Conservation (phyloP, 2,888 invertebrate species). For the Drosophila histrio region DNA sequence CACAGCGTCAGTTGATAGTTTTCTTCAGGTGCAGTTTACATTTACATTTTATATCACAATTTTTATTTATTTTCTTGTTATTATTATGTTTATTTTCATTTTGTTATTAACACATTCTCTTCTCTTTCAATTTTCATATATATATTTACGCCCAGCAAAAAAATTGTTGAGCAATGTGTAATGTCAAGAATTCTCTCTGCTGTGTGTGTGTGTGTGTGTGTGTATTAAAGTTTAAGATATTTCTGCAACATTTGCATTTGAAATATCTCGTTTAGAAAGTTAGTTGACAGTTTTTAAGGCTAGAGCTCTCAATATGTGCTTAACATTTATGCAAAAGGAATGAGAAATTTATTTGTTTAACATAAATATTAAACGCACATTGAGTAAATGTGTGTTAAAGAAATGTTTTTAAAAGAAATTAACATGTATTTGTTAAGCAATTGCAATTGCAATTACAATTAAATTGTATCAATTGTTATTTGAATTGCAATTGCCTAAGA, state of each 20-base stretch:
- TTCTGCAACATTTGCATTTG: slow-evolving; percentile 6
- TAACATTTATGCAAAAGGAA: slow-evolving; percentile 42
- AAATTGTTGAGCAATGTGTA: slow-evolving; percentile 60
- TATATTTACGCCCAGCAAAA: slow-evolving; percentile 67
- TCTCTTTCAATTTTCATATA: slow-evolving; percentile 22
- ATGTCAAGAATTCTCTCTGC: slow-evolving; percentile 56
- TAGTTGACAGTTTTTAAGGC: slow-evolving; percentile 8
- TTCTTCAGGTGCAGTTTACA: slow-evolving; percentile 72
- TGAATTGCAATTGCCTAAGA: slow-evolving; percentile 12
- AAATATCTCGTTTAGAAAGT: slow-evolving; percentile 5
- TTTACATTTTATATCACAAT: slow-evolving; percentile 79
- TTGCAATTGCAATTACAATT: background rate
- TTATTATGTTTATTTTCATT: slow-evolving; percentile 54
- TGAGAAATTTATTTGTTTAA: slow-evolving; percentile 31
- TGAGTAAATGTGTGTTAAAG: slow-evolving; percentile 12
- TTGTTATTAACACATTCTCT: slow-evolving; percentile 63
- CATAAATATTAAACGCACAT: slow-evolving; percentile 32
- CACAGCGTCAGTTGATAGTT: slow-evolving; percentile 77
- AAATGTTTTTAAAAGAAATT: background rate
- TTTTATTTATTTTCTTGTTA: slow-evolving; percentile 57
- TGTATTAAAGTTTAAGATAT: slow-evolving; percentile 13
- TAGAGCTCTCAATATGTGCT: slow-evolving; percentile 24
- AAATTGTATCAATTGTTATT: background rate
- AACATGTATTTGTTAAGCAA: slow-evolving; percentile 17
- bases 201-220: slow-evolving; percentile 20